Conservation (phyloP, 2,888 invertebrate species). For the Chloroclysta siterata region DNA sequence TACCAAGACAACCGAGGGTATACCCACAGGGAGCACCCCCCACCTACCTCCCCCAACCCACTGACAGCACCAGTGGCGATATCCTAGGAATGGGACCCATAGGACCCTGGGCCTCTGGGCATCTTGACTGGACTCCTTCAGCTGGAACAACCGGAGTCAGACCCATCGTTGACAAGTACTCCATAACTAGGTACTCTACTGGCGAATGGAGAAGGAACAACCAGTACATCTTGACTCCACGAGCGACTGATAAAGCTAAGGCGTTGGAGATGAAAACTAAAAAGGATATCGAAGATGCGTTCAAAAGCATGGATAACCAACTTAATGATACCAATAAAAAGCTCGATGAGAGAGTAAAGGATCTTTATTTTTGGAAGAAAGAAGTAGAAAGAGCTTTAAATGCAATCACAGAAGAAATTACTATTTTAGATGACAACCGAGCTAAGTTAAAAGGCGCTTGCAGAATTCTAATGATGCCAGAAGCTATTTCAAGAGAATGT, state of each 20-base stretch:
- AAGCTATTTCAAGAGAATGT: conserved; percentile 90
- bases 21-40: conserved; percentile 71
- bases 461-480: conserved; percentile 88
- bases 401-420: conserved; percentile 88
- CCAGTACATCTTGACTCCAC: conserved; percentile 73
- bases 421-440: conserved; percentile 86
- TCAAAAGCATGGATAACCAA: conserved; percentile 81
- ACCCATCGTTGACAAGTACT: conserved; percentile 91
- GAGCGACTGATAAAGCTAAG: conserved; percentile 65
- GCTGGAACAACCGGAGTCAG: conserved; percentile 90
- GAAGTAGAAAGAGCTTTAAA: conserved; percentile 86
- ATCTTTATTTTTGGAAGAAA: conserved; percentile 88
- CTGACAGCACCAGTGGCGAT: conserved; percentile 75
- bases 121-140: conserved; percentile 89
- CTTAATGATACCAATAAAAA: conserved; percentile 75
- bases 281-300: conserved; percentile 79
- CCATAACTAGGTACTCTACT: conserved; percentile 89
- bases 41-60: conserved; percentile 70
- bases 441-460: conserved; percentile 87
- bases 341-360: conserved; percentile 59
- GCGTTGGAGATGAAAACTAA: conserved; percentile 56
- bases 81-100: conserved; percentile 73
- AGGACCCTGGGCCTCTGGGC: conserved; percentile 91
- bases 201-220: conserved; percentile 89
- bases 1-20: conserved; percentile 60